Evolutionary conservation across 2,113 vertebrate genomes (phyloP).

Genomic region (Struthio camelus): DNA sequence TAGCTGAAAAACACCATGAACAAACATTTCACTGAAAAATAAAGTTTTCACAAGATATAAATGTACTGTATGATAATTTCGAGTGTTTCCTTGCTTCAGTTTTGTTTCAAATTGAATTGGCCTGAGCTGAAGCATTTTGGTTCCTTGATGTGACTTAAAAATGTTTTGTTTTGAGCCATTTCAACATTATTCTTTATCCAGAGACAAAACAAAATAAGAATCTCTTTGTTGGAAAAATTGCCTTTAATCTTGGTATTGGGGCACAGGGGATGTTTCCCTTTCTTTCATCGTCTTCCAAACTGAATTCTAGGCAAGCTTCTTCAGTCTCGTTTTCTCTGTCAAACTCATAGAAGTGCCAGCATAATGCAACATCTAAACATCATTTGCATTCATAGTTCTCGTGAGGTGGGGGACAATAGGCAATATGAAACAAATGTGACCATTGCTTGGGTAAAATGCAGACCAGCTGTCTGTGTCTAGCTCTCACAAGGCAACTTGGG

Average conservation of each 20-base stretch:
- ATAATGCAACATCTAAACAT: not conserved
- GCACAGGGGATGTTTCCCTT: not conserved
- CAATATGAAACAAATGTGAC: not conserved
- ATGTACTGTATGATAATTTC: not conserved
- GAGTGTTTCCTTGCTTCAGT: not conserved
- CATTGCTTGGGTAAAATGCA: not conserved
- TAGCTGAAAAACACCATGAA: not conserved
- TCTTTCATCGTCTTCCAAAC: conserved; percentile 27
- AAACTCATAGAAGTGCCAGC: not conserved
- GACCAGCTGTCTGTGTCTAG: not conserved
- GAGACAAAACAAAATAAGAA: conserved; percentile 12
- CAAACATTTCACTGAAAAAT: not conserved
- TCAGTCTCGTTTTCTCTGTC: not conserved
- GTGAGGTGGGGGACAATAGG: too few relatives aligned
- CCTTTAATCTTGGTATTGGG: not conserved
- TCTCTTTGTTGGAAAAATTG: not conserved
- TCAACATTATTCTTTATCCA: not conserved
- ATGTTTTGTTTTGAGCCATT: not conserved
- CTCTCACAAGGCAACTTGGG: not conserved
- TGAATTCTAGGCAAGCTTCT: conserved; percentile 26
- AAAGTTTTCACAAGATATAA: not conserved
- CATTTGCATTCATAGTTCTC: not conserved
- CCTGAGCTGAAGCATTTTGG: not conserved
- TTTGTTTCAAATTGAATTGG: not conserved
- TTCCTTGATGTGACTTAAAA: not conserved